Evolutionary conservation across 2,888 invertebrate species (phyloP).

Genomic region (Drosophila kuntzei): DNA sequence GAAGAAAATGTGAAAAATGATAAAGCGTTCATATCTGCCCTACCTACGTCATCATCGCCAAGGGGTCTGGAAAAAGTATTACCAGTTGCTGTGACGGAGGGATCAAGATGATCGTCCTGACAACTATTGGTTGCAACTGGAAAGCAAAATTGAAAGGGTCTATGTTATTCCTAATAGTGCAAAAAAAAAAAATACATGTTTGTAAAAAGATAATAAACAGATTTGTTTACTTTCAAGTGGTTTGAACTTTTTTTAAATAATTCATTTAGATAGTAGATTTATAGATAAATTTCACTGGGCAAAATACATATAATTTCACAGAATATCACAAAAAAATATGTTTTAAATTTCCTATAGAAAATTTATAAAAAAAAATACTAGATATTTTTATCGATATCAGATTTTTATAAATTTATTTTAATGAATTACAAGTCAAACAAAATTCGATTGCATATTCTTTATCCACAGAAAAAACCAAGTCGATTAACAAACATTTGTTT

Average conservation of each 20-base stretch:
- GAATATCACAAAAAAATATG: no score
- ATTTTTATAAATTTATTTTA: no score
- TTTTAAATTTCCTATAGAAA: no score
- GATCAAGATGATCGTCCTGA: constrained; percentile 41
- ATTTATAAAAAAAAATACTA: no score
- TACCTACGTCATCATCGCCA: constrained; percentile 36
- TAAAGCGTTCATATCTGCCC: constrained; percentile 33
- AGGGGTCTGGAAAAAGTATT: constrained; percentile 53
- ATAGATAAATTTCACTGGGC: neutral
- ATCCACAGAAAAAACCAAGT: no score
- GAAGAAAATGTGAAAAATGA: constrained; percentile 52
- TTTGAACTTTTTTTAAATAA: neutral
- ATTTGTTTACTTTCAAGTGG: constrained; percentile 10
- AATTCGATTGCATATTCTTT: no score
- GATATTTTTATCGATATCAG: no score
- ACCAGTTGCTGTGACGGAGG: constrained; percentile 53
- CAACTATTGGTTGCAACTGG: neutral
- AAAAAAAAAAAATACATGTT: constrained; percentile 30
- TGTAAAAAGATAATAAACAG: constrained; percentile 14
- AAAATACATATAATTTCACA: neutral
- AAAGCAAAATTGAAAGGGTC: constrained; percentile 6
- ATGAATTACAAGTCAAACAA: no score
- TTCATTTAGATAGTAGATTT: neutral
- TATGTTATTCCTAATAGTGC: constrained; percentile 24
- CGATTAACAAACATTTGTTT: no score